phyloP scores from a whole-genome alignment of 2,888 invertebrate species.

The Catonia carolina region DNA sequence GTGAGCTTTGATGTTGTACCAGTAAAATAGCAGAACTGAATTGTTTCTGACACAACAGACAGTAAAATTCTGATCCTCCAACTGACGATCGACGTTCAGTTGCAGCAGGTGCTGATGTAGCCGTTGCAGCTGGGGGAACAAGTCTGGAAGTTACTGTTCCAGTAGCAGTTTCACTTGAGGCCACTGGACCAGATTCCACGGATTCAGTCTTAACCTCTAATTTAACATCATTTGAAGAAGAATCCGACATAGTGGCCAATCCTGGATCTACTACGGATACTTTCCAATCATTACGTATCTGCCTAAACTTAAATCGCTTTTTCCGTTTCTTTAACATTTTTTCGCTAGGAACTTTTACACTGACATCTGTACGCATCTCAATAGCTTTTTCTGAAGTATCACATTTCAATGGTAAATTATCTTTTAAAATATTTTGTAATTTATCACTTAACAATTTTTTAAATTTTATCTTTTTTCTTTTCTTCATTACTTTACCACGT shows the following conservation, averaged over 20 bases:
- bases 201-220: too few species aligned
- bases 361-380: too few species aligned
- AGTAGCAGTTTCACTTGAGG: not conserved
- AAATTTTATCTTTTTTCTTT: too few species aligned
- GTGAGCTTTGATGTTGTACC: not conserved
- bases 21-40: constrained; percentile 2
- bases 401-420: too few species aligned
- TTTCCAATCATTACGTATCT: constrained; percentile 19
- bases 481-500: too few species aligned
- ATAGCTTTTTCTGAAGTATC: too few species aligned
- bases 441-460: too few species aligned
- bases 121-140: not conserved
- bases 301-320: not conserved
- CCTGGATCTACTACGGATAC: constrained; percentile 10
- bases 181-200: too few species aligned
- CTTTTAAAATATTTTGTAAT: too few species aligned
- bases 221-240: not conserved
- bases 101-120: too few species aligned
- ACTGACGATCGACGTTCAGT: not conserved
- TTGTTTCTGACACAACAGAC: constrained; percentile 2
- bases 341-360: not conserved
- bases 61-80: not conserved
- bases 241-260: not conserved
- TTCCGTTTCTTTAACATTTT: constrained; percentile 9
- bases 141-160: not conserved